Base-by-base conservation (phyloP, 2,113 vertebrate species). In the Clarias gariepinus region DNA sequence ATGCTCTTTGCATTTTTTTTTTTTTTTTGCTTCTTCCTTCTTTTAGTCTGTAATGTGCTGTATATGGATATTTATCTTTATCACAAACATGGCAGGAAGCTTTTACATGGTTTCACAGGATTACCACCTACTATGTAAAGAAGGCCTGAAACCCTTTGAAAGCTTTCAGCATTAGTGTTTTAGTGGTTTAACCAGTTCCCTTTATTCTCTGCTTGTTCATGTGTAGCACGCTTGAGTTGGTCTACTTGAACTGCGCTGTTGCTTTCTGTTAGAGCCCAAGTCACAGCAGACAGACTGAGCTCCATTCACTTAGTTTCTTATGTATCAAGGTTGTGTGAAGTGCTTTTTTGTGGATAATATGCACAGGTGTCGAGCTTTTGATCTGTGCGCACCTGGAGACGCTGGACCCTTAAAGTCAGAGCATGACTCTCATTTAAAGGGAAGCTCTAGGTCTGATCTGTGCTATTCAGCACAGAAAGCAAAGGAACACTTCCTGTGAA, bases 281-380 rank as follows among this genome's bases (percentile, higher is more conserved):
- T 63, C 81, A 6, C 61, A 55, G 60, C 69, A 81, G 41, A 83
- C 57, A 64, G 47, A 28, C 82, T 9, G 28, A 52, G 63, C 74
- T 25, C 55, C 28, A 36, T 82, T 53, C 69, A 1, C 33, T 28
- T 57, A 10, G 16, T 36, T 53, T 83, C 7, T 68, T 74, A 53
- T 30, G 60, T 53, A 63, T 57, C 79, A 82, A n/a, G 77, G 41
- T 66, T 74, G 78, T 85, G 47, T 89, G 83, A 87, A 87, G 88
- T 79, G 83, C 86, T 81, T 86, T 78, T 66, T 47, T 66, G 82
- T 83, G 60, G 83, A 80, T 87, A 87, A 85, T 87, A 69, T 83
- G 80, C 81, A 25, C 89, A 89, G 89, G 86, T 88, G 89, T 84
- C 73, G 23, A 36, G 74, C 81, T 85, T 88, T 89, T 89, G 89